These are phyloP conservation scores for Pseudorhiza aurosa DNA, from an alignment of 30 jellyfish, hydroid and myxozoan species.

Conservation along the genomic window DNA sequence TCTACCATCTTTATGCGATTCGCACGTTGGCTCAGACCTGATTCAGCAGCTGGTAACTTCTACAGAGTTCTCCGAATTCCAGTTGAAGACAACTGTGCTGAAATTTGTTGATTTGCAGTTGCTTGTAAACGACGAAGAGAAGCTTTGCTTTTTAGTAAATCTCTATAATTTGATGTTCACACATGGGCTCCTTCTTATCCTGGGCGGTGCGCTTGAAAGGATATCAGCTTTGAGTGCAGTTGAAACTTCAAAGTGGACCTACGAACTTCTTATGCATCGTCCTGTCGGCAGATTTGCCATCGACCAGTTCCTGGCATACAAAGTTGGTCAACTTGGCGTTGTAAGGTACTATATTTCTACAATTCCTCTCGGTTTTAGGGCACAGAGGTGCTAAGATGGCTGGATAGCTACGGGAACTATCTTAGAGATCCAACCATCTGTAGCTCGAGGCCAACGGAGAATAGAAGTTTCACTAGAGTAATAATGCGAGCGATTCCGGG, in stretches of 20 bases:
- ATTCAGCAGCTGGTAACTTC: slow-evolving; percentile 25
- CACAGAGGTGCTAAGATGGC: no score
- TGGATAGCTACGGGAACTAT: no score
- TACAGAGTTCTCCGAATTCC: slow-evolving; percentile 12
- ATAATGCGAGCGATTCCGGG: no score
- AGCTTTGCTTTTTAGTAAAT: slow-evolving; percentile 69
- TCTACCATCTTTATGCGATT: slow-evolving; percentile 47
- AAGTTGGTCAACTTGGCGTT: slow-evolving; percentile 78
- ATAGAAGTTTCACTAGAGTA: no score
- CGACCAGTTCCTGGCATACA: slow-evolving; percentile 59
- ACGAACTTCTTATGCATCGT: slow-evolving; percentile 53
- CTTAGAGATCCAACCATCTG: no score
- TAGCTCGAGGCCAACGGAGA: no score
- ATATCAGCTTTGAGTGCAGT: not conserved
- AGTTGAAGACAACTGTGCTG: slow-evolving; percentile 26
- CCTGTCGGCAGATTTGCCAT: slow-evolving; percentile 75
- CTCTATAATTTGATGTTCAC: slow-evolving; percentile 69
- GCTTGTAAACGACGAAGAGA: slow-evolving; percentile 55
- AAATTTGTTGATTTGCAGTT: slow-evolving; percentile 43
- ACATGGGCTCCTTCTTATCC: slow-evolving; percentile 69
- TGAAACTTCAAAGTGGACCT: slow-evolving; percentile 43
- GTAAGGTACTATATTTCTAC: no score
- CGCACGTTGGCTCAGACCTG: slow-evolving; percentile 53
- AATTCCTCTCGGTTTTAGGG: no score
- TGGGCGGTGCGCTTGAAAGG: slow-evolving; percentile 49